These are phyloP conservation scores for Yasuhikotakia modesta DNA, from an alignment of 2,797 vertebrate species.

Conservation along the genomic window DNA sequence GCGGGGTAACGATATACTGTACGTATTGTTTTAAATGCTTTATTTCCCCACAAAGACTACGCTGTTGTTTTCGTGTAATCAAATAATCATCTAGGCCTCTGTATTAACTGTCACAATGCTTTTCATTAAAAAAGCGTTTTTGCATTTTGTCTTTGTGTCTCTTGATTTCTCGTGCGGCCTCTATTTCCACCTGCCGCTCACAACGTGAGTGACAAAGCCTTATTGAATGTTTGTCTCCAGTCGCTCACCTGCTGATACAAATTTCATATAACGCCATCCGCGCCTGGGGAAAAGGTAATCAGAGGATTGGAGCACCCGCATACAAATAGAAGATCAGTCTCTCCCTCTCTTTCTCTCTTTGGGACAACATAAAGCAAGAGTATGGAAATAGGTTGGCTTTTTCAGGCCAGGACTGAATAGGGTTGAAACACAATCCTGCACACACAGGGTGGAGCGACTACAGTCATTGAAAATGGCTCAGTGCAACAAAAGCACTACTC, in stretches of 20 bases:
- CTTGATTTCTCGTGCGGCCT: constrained; percentile 31
- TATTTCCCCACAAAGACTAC: not conserved
- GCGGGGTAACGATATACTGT: not conserved
- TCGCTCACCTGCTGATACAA: constrained; percentile 40
- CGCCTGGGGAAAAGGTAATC: constrained; percentile 48
- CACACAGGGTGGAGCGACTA: constrained; percentile 11
- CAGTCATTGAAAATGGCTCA: not conserved
- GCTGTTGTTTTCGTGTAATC: not conserved
- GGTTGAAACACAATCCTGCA: constrained; percentile 33
- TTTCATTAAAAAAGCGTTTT: constrained; percentile 21
- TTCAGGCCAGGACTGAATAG: constrained; percentile 31
- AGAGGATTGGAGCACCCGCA: constrained; percentile 38
- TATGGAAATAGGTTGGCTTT: constrained; percentile 35
- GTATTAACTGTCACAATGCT: constrained; percentile 18
- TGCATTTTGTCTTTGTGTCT: constrained; percentile 22
- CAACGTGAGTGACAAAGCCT: constrained; percentile 50
- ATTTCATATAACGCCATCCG: constrained; percentile 43
- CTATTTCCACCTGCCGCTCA: constrained; percentile 13
- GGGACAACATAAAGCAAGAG: not conserved
- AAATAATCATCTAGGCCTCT: constrained; percentile 6
- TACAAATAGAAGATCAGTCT: constrained; percentile 49
- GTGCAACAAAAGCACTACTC: constrained; percentile 3
- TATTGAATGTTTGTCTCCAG: constrained; percentile 49
- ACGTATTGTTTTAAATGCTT: not conserved
- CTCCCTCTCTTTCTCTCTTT: constrained; percentile 6